Evolutionary conservation across 2,888 invertebrate genomes (phyloP).

Genomic region (Oscheius sp.): DNA sequence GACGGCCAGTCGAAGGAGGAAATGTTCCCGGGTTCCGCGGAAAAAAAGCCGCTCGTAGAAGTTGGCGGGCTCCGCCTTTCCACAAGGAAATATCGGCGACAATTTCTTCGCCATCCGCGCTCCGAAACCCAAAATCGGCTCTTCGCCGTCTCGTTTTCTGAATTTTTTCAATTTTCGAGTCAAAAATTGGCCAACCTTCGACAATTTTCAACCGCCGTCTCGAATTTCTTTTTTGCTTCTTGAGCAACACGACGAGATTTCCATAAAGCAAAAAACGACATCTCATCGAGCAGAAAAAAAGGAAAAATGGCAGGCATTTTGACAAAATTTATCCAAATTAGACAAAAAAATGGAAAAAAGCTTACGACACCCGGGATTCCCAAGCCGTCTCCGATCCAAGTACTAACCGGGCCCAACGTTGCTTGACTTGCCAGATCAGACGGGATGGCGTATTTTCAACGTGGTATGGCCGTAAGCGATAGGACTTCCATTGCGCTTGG

Average conservation of each 20-base stretch:
- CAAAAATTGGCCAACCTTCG: not conserved
- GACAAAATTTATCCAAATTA: too few species aligned
- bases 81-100: slow-evolving; percentile 3
- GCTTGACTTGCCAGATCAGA: too few species aligned
- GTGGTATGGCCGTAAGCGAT: too few species aligned
- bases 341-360: too few species aligned
- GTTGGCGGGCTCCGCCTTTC: not conserved
- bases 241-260: slow-evolving; percentile 7
- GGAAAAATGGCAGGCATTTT: too few species aligned
- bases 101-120: not conserved
- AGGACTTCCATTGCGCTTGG: too few species aligned
- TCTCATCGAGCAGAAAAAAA: not conserved
- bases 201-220: slow-evolving; percentile 1
- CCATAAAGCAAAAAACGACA: slow-evolving; percentile 4
- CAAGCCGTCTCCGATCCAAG: too few species aligned
- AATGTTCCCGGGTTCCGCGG: slow-evolving; percentile 36
- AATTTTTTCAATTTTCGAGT: not conserved
- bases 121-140: not conserved
- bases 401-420: too few species aligned
- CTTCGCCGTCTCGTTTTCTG: slow-evolving; percentile 10
- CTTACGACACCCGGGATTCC: too few species aligned
- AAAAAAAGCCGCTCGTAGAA: slow-evolving; percentile 2
- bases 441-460: too few species aligned
- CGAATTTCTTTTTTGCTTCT: slow-evolving; percentile 9
- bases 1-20: slow-evolving; percentile 37